Evolutionary conservation across 2,888 invertebrate species (phyloP), one percentile per base, ranked within the genome.

Genomic region (Resseliella maxima): DNA sequence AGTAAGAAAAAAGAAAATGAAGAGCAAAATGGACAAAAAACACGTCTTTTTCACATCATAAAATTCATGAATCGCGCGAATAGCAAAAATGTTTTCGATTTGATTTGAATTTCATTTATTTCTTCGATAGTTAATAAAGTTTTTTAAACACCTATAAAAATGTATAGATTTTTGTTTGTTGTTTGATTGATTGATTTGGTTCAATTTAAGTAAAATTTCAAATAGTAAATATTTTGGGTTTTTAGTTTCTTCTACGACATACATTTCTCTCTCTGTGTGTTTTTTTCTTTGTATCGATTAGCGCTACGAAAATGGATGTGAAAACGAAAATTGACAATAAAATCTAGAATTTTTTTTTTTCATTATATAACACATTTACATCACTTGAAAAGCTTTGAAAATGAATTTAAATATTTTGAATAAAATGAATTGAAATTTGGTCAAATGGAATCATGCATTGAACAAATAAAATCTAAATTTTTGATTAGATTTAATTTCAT

Each of bases 311-410:
- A 50, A 18, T 18, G 46, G 46, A 18, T 8, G 59, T 10, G 21
- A 59, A 59, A 59, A n/a, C n/a, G n/a, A 59, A 59, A 59, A 24
- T 59, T 59, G n/a, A 59, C 59, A 24, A 24, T 59, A 24, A 59
- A 59, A 59, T 59, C 59, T 59, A 50, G 21, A 50, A 50, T 18
- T 50, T 50, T 50, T 18, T 3, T 59, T n/a, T 59, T 24, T 24
- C 50, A 59, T 59, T 24, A n/a, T n/a, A n/a, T n/a, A n/a, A n/a
- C n/a, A 59, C 59, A 59, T 59, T 3, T 59, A 24, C 46, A 59
- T 59, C 24, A 50, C 50, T 50, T 21, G 15, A 50, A 21, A 50
- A 50, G 50, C 50, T 41, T 41, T 41, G n/a, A n/a, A n/a, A n/a
- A n/a, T n/a, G n/a, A n/a, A n/a, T n/a, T n/a, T n/a, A n/a, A n/a